Percentiles rank a stretch among this genome's conserved stretches.
phyloP scores from a whole-genome alignment of 2,797 vertebrate species.

The Neosilurus mollespiculum region DNA sequence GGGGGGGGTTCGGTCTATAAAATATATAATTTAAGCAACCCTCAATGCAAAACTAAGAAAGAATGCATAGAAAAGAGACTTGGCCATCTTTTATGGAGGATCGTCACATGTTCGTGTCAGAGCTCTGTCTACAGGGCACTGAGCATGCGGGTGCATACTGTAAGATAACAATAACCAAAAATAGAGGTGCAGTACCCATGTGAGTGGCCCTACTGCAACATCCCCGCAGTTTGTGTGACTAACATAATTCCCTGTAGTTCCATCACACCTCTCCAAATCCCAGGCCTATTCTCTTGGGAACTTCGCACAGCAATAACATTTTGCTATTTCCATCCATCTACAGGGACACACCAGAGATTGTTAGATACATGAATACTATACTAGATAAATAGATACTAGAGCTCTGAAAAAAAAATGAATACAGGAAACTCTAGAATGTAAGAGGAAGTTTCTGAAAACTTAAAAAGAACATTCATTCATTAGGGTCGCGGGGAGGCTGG shows the following conservation, averaged over 20 bases:
- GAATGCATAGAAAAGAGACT: not conserved
- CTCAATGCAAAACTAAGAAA: constrained; percentile 12
- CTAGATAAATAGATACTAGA: not conserved
- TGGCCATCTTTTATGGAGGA: not conserved
- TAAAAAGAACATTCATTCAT: no score
- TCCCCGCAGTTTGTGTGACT: constrained; percentile 48
- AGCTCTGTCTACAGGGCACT: constrained; percentile 5
- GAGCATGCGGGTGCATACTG: constrained; percentile 48
- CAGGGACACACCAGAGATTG: constrained; percentile 43
- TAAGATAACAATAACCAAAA: constrained; percentile 56
- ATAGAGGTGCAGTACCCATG: constrained; percentile 48
- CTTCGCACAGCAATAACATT: constrained; percentile 49
- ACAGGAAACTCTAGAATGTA: not conserved
- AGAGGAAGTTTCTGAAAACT: not conserved
- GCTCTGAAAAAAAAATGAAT: not conserved
- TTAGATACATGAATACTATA: not conserved
- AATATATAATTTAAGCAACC: not conserved
- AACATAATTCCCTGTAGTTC: constrained; percentile 51
- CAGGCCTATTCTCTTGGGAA: constrained; percentile 40
- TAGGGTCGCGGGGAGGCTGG: no score
- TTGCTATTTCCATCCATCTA: constrained; percentile 51
- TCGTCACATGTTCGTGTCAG: not conserved
- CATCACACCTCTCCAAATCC: constrained; percentile 54
- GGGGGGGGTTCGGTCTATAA: no score
- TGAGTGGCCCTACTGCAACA: constrained; percentile 49